These are phyloP conservation scores for Drosophila tanythrix DNA, from an alignment of 2,888 invertebrate genomes.

Conservation along the genomic window DNA sequence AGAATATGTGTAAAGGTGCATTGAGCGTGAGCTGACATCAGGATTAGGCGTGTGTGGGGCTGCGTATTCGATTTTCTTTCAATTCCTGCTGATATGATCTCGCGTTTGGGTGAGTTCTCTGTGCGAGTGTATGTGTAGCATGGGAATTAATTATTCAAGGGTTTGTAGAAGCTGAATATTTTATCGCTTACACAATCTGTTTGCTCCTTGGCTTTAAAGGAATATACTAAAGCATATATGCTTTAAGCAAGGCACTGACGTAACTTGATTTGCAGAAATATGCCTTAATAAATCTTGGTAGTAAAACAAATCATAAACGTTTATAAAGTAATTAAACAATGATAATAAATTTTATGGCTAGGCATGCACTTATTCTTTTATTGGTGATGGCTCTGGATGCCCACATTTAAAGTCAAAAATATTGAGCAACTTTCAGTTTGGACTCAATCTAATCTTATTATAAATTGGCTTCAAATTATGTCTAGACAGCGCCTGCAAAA, in stretches of 20 bases:
- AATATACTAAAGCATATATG: neutral
- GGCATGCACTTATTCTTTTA: neutral
- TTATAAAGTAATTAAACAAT: slow-evolving; percentile 15
- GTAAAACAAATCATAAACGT: slow-evolving; percentile 2
- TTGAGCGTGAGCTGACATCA: slow-evolving; percentile 57
- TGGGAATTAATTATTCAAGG: slow-evolving; percentile 71
- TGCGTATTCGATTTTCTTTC: slow-evolving; percentile 58
- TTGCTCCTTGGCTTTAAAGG: slow-evolving; percentile 2
- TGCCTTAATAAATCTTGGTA: neutral
- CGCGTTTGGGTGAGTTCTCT: slow-evolving; percentile 19
- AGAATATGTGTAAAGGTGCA: slow-evolving; percentile 42
- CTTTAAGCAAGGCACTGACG: neutral
- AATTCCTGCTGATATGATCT: slow-evolving; percentile 47
- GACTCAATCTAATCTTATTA: slow-evolving; percentile 34
- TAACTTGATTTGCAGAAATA: neutral
- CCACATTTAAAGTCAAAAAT: slow-evolving; percentile 24
- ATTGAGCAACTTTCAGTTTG: slow-evolving; percentile 26
- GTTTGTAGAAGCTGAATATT: slow-evolving; percentile 39
- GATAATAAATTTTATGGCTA: slow-evolving; percentile 4
- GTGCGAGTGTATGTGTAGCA: slow-evolving; percentile 20
- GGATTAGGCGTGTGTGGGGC: slow-evolving; percentile 65
- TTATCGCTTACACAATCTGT: slow-evolving; percentile 6
- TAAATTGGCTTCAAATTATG: slow-evolving; percentile 55
- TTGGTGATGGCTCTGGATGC: neutral
- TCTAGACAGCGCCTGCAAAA: slow-evolving; percentile 53